phyloP scores from a whole-genome alignment of 2,888 invertebrate genomes.

The Diarsia rubi region DNA sequence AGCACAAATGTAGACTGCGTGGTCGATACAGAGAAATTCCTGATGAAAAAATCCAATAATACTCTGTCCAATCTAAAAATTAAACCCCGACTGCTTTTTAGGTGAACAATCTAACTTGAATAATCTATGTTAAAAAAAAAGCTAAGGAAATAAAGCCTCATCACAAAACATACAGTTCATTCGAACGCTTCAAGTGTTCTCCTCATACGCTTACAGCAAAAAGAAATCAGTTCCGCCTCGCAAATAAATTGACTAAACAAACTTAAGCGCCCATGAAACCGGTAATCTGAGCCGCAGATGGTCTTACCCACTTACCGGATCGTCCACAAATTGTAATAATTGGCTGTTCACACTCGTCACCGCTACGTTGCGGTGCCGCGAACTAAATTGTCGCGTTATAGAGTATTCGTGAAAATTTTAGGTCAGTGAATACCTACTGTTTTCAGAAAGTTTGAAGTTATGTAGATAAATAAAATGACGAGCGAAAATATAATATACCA shows the following conservation, averaged over 20 bases:
- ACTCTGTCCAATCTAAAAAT: neutral
- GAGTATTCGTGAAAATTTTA: slow-evolving; percentile 43
- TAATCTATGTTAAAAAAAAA: neutral
- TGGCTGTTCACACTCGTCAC: slow-evolving; percentile 56
- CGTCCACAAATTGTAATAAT: slow-evolving; percentile 64
- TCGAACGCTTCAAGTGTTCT: slow-evolving; percentile 9
- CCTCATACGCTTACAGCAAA: slow-evolving; percentile 36
- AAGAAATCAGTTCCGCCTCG: slow-evolving; percentile 62
- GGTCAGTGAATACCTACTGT: neutral
- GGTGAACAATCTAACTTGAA: neutral
- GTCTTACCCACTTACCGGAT: slow-evolving; percentile 59
- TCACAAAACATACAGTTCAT: neutral
- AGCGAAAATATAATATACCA: no score
- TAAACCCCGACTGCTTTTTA: neutral
- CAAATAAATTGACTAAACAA: slow-evolving; percentile 65
- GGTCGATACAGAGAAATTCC: neutral
- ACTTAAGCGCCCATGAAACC: slow-evolving; percentile 60
- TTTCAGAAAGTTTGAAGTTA: slow-evolving; percentile 32
- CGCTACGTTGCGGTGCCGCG: slow-evolving; percentile 49
- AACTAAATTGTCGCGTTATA: slow-evolving; percentile 48
- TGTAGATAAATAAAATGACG: slow-evolving; percentile 8
- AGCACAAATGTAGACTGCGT: neutral
- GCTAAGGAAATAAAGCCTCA: neutral
- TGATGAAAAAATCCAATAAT: neutral
- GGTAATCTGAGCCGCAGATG: slow-evolving; percentile 57